These are phyloP conservation scores for Trachops cirrhosus DNA, from an alignment of 2,797 vertebrate species.

Conservation along the genomic window DNA sequence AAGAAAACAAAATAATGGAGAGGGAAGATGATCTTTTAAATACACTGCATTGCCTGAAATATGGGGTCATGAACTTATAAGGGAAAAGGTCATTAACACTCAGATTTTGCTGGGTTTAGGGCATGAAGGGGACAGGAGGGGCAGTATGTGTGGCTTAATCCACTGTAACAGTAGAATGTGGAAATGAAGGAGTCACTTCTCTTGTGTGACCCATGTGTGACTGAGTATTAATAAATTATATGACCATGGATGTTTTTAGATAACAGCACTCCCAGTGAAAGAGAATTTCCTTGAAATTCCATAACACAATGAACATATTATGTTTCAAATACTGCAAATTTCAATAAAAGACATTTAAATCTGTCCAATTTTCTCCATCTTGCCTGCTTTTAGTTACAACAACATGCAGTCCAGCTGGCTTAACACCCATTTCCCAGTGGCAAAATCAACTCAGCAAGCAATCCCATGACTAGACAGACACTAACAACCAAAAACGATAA, in stretches of 20 bases:
- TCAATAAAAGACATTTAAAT: slow-evolving; percentile 35
- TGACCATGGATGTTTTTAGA: slow-evolving; percentile 37
- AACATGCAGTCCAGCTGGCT: background rate
- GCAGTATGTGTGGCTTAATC: slow-evolving; percentile 31
- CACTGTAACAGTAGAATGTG: background rate
- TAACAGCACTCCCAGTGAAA: background rate
- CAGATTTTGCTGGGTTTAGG: slow-evolving; percentile 41
- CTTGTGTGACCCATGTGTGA: background rate
- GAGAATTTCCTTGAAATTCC: slow-evolving; percentile 44
- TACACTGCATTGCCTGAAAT: background rate
- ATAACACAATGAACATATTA: slow-evolving; percentile 32
- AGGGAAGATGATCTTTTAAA: background rate
- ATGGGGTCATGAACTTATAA: slow-evolving; percentile 12
- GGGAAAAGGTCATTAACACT: background rate
- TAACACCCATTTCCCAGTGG: background rate
- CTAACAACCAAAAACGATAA: slow-evolving; percentile 40
- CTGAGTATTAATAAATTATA: slow-evolving; percentile 23
- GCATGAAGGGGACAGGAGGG: background rate
- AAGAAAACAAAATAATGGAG: background rate
- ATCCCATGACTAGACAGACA: slow-evolving; percentile 19
- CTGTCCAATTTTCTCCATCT: slow-evolving; percentile 6
- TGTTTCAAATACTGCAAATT: slow-evolving; percentile 29
- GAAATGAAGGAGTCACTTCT: slow-evolving; percentile 48
- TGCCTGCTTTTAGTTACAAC: slow-evolving; percentile 23
- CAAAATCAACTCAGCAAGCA: slow-evolving; percentile 53